Percentiles rank a stretch among this genome's conserved stretches.
Conservation (phyloP, 2,797 vertebrate genomes). For the Acrossocheilus fasciatus region DNA sequence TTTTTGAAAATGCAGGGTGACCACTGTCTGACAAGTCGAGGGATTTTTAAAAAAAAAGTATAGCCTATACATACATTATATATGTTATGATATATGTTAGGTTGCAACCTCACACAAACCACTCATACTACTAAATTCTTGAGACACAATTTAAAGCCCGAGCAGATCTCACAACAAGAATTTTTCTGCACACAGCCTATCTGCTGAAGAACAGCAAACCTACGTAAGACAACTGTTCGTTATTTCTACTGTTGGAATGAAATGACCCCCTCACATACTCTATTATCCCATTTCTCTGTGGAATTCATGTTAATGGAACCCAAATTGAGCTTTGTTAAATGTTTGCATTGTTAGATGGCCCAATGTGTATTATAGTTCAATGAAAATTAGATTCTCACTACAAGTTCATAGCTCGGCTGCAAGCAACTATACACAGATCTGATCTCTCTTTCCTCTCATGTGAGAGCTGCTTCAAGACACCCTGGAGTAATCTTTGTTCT, state of each 20-base stretch:
- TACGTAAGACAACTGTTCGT: not conserved
- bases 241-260: not conserved
- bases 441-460: not conserved
- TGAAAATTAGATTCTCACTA: slow-evolving; percentile 12
- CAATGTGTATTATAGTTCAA: not conserved
- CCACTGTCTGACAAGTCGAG: not conserved
- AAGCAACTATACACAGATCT: slow-evolving; percentile 10
- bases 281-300: not conserved
- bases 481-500: slow-evolving; percentile 9
- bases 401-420: not conserved
- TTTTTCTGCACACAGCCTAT: not conserved
- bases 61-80: not conserved
- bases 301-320: not conserved
- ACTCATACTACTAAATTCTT: not conserved
- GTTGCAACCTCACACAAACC: not conserved
- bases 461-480: slow-evolving; percentile 7
- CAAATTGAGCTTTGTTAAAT: slow-evolving; percentile 24
- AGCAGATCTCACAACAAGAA: not conserved
- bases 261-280: not conserved
- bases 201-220: slow-evolving; percentile 1
- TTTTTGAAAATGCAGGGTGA: not conserved
- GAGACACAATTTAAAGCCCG: not conserved
- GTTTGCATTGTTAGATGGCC: not conserved
- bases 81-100: not conserved
- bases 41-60: no score